Conservation (phyloP, 2,113 vertebrate species). For the Sceloporus undulatus region DNA sequence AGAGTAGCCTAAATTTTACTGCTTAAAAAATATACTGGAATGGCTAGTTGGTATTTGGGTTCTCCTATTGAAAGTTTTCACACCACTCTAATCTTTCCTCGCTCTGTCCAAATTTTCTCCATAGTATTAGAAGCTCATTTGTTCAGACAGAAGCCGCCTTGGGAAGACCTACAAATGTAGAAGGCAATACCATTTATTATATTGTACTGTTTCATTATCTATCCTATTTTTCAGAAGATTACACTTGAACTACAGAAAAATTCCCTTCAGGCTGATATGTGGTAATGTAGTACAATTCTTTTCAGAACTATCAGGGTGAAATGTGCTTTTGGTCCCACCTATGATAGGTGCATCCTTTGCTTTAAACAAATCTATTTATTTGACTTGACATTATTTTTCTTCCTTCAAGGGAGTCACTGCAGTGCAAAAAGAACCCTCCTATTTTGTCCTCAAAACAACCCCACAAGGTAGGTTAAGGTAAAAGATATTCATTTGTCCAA, state of each 20-base stretch:
- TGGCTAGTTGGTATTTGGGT: neutral
- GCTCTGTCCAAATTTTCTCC: neutral
- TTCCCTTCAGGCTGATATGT: constrained; percentile 8
- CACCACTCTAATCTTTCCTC: neutral
- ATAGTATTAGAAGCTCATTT: neutral
- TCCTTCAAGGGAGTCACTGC: neutral
- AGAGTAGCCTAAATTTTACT: neutral
- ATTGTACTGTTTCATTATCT: constrained; percentile 24
- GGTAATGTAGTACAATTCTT: neutral
- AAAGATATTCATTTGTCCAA: neutral
- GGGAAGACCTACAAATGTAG: neutral
- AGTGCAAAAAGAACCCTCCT: neutral
- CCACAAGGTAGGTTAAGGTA: neutral
- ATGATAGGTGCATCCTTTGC: neutral
- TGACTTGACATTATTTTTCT: neutral
- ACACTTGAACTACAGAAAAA: constrained; percentile 29
- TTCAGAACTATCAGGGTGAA: constrained; percentile 31
- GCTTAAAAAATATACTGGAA: neutral
- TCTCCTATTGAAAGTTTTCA: neutral
- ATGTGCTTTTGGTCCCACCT: neutral
- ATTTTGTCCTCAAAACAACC: neutral
- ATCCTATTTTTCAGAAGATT: constrained; percentile 38
- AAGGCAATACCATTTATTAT: neutral
- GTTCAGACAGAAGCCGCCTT: neutral
- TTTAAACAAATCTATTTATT: constrained; percentile 11